phyloP scores from a whole-genome alignment of 2,888 invertebrate genomes.

The Sphecodes monilicornis region DNA sequence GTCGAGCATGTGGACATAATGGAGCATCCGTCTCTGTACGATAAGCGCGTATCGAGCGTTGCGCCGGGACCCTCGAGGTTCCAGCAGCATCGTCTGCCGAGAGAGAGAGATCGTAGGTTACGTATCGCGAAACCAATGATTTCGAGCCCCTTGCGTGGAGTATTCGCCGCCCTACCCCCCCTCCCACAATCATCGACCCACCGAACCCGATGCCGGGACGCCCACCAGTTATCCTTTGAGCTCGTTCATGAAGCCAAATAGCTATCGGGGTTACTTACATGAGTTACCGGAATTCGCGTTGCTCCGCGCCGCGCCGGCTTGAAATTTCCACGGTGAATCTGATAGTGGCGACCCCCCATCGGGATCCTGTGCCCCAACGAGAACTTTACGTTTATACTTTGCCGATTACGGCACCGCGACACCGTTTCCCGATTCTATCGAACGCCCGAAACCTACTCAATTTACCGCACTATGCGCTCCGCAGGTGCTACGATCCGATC shows the following conservation, averaged over 20 bases:
- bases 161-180: constrained; percentile 37
- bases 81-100: constrained; percentile 50
- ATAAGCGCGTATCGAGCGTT: constrained; percentile 76
- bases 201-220: neutral
- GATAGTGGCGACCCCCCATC: constrained; percentile 9
- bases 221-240: constrained; percentile 53
- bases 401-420: constrained; percentile 10
- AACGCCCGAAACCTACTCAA: neutral
- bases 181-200: constrained; percentile 30
- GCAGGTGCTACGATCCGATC: neutral
- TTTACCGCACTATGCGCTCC: neutral
- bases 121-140: constrained; percentile 67
- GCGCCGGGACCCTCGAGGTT: constrained; percentile 58
- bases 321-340: constrained; percentile 36
- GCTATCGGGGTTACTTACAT: constrained; percentile 54
- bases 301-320: neutral
- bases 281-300: constrained; percentile 44
- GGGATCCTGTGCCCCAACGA: constrained; percentile 9
- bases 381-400: constrained; percentile 25
- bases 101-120: constrained; percentile 25
- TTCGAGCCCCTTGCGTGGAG: constrained; percentile 45
- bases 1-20: constrained; percentile 83
- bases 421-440: constrained; percentile 19
- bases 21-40: constrained; percentile 82
- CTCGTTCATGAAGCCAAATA: constrained; percentile 62